Evolutionary conservation across 2,113 vertebrate genomes (phyloP).

Genomic region (Heterotis niloticus): DNA sequence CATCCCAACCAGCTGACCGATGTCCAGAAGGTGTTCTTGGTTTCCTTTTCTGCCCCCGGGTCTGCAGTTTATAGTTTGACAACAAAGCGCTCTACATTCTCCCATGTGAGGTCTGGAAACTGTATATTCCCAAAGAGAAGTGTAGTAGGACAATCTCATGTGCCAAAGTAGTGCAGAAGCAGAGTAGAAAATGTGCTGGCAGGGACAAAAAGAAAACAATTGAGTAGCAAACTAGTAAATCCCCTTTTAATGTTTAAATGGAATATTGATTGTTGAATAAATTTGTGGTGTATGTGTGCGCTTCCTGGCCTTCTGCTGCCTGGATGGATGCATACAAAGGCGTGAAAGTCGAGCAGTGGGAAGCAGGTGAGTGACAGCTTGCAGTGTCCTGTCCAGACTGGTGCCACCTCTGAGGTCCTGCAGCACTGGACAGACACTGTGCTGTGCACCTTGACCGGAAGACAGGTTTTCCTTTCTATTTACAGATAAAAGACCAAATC

Average conservation of each 20-base stretch:
- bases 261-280: constrained; percentile 20
- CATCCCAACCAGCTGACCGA: no score
- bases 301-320: constrained; percentile 48
- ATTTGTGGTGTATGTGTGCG: constrained; percentile 25
- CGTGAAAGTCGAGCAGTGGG: constrained; percentile 42
- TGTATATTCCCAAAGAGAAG: constrained; percentile 41
- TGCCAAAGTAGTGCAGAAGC: constrained; percentile 60
- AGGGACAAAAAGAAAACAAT: neutral
- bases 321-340: constrained; percentile 38
- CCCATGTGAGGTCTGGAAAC: constrained; percentile 34
- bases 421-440: neutral
- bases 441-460: constrained; percentile 16
- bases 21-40: constrained; percentile 17
- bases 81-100: constrained; percentile 43
- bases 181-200: neutral
- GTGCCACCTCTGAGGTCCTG: constrained; percentile 42
- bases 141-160: constrained; percentile 65
- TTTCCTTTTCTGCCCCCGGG: constrained; percentile 46
- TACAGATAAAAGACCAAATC: constrained; percentile 32
- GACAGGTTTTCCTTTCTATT: constrained; percentile 18
- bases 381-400: constrained; percentile 64
- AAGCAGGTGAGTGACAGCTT: constrained; percentile 37
- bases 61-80: constrained; percentile 49
- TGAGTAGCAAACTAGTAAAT: neutral
- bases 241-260: neutral